phyloP scores from a whole-genome alignment of 2,113 vertebrate genomes.

The Forbesichthys papilliferus region DNA sequence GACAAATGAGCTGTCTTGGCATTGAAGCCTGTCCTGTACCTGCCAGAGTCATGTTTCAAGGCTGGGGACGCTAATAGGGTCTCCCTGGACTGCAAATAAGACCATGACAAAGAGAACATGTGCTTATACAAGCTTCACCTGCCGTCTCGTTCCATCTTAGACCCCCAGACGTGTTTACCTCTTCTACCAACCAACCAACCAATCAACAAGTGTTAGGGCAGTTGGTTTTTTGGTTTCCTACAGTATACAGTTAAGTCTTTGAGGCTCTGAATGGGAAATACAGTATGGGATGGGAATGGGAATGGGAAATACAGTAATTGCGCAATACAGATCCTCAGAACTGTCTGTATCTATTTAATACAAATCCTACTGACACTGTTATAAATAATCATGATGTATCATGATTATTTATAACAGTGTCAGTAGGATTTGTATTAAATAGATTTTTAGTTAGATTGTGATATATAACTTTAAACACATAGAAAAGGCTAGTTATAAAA shows the following conservation, averaged over 20 bases:
- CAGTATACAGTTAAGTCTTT: slow-evolving; percentile 28
- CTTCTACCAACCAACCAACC: slow-evolving; percentile 8
- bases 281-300: too few relatives aligned
- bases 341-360: slow-evolving; percentile 44
- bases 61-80: slow-evolving; percentile 12
- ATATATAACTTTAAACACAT: too few relatives aligned
- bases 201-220: background rate
- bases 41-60: slow-evolving; percentile 56
- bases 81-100: slow-evolving; percentile 13
- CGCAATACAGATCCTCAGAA: too few relatives aligned
- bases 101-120: slow-evolving; percentile 61
- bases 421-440: slow-evolving; percentile 24
- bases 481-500: too few relatives aligned
- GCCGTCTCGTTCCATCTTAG: slow-evolving; percentile 43
- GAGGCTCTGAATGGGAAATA: too few relatives aligned
- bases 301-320: too few relatives aligned
- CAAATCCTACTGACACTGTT: slow-evolving; percentile 5
- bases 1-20: slow-evolving; percentile 23
- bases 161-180: slow-evolving; percentile 45
- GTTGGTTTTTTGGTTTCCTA: background rate
- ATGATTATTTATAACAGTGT: too few relatives aligned
- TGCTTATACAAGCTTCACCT: slow-evolving; percentile 29
- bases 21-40: slow-evolving; percentile 14
- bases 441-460: slow-evolving; percentile 6
- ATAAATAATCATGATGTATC: too few relatives aligned